A percentile compares a stretch with the other conserved stretches of the same genome.
phyloP scores from a whole-genome alignment of 2,113 vertebrate genomes.

The Leiothrix lutea region DNA sequence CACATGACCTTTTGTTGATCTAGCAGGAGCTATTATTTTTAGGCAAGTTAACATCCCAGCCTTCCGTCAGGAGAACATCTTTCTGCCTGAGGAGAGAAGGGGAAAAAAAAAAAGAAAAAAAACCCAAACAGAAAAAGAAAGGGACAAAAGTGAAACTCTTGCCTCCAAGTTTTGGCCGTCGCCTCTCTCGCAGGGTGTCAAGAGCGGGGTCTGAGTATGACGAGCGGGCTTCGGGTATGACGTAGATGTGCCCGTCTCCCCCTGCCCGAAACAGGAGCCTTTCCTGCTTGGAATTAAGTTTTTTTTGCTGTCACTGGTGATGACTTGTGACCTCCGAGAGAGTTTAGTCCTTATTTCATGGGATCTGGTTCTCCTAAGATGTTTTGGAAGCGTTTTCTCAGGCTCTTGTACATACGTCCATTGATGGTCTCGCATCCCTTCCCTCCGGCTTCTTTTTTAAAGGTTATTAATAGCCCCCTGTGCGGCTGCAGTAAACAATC shows the following conservation, averaged over 20 bases:
- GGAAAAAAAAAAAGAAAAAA: not conserved
- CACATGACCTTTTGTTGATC: constrained; percentile 78
- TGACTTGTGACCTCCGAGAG: not conserved
- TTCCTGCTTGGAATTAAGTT: constrained; percentile 47
- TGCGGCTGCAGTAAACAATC: constrained; percentile 66
- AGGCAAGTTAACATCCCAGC: constrained; percentile 55
- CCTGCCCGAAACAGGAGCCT: constrained; percentile 3
- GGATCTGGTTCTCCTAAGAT: constrained; percentile 1
- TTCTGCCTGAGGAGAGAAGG: not conserved
- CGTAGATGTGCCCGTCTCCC: not conserved
- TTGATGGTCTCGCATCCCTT: constrained; percentile 52
- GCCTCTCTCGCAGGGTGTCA: constrained; percentile 24
- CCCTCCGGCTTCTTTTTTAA: constrained; percentile 48
- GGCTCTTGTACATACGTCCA: not conserved
- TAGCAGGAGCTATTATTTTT: constrained; percentile 33
- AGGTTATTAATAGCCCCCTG: constrained; percentile 72
- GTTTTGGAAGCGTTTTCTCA: constrained; percentile 5
- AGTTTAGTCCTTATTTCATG: constrained; percentile 1
- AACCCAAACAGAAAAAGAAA: too few species aligned
- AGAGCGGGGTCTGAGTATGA: constrained; percentile 41
- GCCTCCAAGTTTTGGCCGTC: constrained; percentile 46
- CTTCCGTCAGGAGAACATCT: constrained; percentile 21
- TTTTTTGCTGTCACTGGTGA: constrained; percentile 42
- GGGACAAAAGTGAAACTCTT: not conserved
- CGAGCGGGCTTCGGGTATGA: not conserved